Base-by-base conservation (phyloP, 2,888 invertebrate species). In the Vandiemenella viatica region DNA sequence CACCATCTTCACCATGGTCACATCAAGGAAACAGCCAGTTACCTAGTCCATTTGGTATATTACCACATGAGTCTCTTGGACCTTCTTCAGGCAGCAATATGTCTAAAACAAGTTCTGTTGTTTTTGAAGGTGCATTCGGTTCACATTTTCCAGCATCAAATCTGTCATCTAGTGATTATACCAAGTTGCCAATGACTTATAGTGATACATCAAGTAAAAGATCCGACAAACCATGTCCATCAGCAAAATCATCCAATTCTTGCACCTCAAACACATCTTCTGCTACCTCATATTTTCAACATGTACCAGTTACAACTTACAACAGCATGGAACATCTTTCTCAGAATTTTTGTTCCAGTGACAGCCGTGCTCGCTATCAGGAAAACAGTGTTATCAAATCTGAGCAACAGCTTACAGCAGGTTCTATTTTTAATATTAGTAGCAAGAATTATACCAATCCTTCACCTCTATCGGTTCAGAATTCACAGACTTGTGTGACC, bases 31-130 rank as follows among this genome's bases (percentile, higher is more conserved):
- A 70, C 58, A 56, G 62, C 10, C 77, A 78, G 62, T 66, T 78
- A 23, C 77, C 77, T 32, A 82, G 83, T 60, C 82, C 84, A 1
- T 83, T 84, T 65, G 83, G 83, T 52, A 81, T 84, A 58, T 66
- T 84, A 60, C 83, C 83, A 16, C 83, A 84, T 64, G 83, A 84
- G 66, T 82, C 79, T 69, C 55, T 71, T 72, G 80, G 80, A 55
- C 73, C 79, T 16, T 74, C 75, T 42, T 75, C 78, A 48, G 76
- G 75, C 58, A 71, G 72, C 53, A 51, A 49, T 18, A 71, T 77
- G 21, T 75, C 79, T 22, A 77, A 77, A 61, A 65, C 73, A 54
- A 55, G 53, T 40, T 65, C 69, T 54, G 55, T 66, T 6, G 66
- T 73, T 43, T 81, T 80, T 63, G 80, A 82, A 61, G 79, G 76